A percentile compares a stretch with the other conserved stretches of the same genome.
Evolutionary conservation across 1,140 invertebrate genomes (phyloP).

Genomic region (Subanguina moxae): DNA sequence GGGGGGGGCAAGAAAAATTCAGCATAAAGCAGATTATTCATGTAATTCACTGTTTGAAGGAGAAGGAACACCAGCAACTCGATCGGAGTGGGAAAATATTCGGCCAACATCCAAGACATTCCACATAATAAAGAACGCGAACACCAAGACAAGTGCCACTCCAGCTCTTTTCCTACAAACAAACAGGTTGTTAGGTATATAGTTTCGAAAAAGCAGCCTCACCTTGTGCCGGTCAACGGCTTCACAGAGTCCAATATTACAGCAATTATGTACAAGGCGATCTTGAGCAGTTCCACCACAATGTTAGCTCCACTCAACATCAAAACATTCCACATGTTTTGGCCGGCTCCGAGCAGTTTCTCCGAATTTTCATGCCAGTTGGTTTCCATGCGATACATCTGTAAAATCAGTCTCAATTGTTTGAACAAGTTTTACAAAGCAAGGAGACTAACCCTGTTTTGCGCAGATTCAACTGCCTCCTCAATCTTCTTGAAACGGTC

Average conservation of each 20-base stretch:
- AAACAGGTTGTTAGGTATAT: constrained; percentile 5
- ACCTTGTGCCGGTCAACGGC: constrained; percentile 43
- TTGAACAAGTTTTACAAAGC: neutral
- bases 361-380: constrained; percentile 49
- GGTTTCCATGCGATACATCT: constrained; percentile 43
- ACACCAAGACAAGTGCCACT: constrained; percentile 21
- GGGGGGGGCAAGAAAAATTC: too few relatives aligned
- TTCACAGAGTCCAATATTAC: constrained; percentile 43
- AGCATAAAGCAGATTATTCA: too few relatives aligned
- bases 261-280: constrained; percentile 42
- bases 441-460: constrained; percentile 31
- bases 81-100: constrained; percentile 3
- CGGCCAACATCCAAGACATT: constrained; percentile 17
- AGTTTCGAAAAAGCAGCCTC: constrained; percentile 18
- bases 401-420: constrained; percentile 12
- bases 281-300: constrained; percentile 45
- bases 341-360: constrained; percentile 30
- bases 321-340: constrained; percentile 45
- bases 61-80: neutral
- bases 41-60: too few relatives aligned
- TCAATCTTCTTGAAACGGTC: constrained; percentile 50
- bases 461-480: constrained; percentile 32
- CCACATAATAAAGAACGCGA: constrained; percentile 31
- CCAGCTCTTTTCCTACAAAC: constrained; percentile 37
- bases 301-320: constrained; percentile 44